A percentile compares a stretch with the other conserved stretches of the same genome.
Evolutionary conservation across 2,113 vertebrate genomes (phyloP).

Genomic region (Gasterosteus aculeatus): DNA sequence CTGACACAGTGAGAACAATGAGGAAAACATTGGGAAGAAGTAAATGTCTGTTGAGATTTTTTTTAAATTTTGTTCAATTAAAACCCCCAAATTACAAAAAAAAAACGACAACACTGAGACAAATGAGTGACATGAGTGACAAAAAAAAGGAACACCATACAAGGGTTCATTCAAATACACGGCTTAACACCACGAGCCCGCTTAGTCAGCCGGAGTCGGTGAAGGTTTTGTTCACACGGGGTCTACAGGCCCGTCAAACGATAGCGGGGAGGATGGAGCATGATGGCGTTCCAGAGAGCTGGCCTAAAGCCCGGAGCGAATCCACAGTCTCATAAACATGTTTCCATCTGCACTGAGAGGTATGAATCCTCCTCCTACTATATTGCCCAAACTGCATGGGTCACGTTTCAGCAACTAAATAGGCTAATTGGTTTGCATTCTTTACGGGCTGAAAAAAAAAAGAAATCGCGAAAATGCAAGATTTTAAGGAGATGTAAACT

Average conservation of each 20-base stretch:
- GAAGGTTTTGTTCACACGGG: constrained; percentile 11
- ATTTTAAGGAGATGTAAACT: constrained; percentile 19
- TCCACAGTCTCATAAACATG: constrained; percentile 47
- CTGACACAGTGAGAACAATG: no score
- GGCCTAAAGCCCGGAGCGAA: constrained; percentile 13
- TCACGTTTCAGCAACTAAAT: constrained; percentile 5
- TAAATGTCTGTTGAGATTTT: no score
- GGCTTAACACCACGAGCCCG: background rate
- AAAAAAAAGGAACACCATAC: no score
- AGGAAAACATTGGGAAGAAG: no score
- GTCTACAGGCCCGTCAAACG: constrained; percentile 3
- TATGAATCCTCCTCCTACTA: background rate
- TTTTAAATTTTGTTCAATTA: no score
- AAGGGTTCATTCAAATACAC: background rate
- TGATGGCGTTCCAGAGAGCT: constrained; percentile 19
- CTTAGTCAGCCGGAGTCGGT: no score
- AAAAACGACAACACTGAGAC: no score
- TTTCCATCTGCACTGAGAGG: background rate
- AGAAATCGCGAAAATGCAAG: background rate
- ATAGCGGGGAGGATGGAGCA: background rate
- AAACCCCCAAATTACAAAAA: no score
- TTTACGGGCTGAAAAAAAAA: constrained; percentile 1
- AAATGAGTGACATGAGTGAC: no score
- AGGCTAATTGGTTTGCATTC: constrained; percentile 13
- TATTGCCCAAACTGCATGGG: background rate